A percentile compares a stretch with the other conserved stretches of the same genome.
These are phyloP conservation scores for Escarpia spicata DNA, from an alignment of 2,888 invertebrate genomes.

Conservation along the genomic window DNA sequence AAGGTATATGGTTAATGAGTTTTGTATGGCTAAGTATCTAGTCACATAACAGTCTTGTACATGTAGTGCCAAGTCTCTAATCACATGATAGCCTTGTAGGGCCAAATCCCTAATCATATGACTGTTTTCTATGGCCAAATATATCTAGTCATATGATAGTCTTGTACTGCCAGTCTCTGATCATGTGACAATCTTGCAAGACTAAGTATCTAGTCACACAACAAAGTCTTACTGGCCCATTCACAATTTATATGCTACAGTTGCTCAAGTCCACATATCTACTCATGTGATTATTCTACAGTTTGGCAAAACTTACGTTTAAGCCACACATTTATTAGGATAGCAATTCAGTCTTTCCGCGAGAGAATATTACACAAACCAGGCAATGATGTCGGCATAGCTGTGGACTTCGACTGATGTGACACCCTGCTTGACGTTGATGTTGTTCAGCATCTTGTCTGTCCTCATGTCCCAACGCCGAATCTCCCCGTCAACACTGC, in stretches of 20 bases:
- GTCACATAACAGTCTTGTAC: too few relatives aligned
- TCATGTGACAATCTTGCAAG: too few relatives aligned
- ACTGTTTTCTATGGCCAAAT: too few relatives aligned
- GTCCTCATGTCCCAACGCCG: slow-evolving; percentile 69
- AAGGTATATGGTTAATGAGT: not conserved
- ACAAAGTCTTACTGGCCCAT: too few relatives aligned
- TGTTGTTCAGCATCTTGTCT: slow-evolving; percentile 69
- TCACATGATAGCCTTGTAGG: too few relatives aligned
- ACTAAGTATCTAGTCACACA: too few relatives aligned
- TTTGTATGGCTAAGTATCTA: not conserved
- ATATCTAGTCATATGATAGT: too few relatives aligned
- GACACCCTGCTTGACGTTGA: slow-evolving; percentile 79
- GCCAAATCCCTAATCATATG: too few relatives aligned
- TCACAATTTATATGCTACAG: too few relatives aligned
- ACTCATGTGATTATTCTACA: not conserved
- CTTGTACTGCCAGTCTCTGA: too few relatives aligned
- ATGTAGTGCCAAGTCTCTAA: too few relatives aligned
- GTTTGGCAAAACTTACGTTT: not conserved
- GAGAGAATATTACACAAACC: slow-evolving; percentile 70
- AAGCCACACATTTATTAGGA: not conserved
- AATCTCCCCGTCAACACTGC: slow-evolving; percentile 80
- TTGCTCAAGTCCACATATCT: too few relatives aligned
- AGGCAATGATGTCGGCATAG: slow-evolving; percentile 82
- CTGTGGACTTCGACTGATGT: slow-evolving; percentile 86
- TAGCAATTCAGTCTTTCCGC: not conserved